These are phyloP conservation scores for Mobula hypostoma DNA, from an alignment of 2,113 vertebrate genomes.

Conservation along the genomic window DNA sequence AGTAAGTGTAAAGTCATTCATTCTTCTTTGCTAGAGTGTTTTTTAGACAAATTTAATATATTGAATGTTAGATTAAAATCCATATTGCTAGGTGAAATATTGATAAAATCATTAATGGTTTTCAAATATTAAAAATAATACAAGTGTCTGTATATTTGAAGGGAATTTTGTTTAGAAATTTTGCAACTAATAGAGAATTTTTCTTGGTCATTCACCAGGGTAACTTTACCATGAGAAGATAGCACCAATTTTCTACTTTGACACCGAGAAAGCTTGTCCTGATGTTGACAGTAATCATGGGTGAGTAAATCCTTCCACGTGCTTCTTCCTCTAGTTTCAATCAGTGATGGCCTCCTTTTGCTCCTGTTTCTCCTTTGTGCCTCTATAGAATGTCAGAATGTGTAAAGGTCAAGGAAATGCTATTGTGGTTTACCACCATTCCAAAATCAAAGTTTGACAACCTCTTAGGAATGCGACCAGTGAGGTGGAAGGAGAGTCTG, in stretches of 20 bases:
- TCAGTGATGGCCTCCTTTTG: not conserved
- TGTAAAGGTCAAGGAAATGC: not conserved
- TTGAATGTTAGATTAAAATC: not conserved
- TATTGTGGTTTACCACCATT: not conserved
- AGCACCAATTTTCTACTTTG: not conserved
- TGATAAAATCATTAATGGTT: not conserved
- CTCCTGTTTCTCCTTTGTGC: too few relatives aligned
- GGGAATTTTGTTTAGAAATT: too few relatives aligned
- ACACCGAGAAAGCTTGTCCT: not conserved
- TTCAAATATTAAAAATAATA: not conserved
- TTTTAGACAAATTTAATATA: too few relatives aligned
- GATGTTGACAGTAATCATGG: slow-evolving; percentile 33
- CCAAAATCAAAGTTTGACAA: not conserved
- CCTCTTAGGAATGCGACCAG: too few relatives aligned
- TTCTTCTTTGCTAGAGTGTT: not conserved
- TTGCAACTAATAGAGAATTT: not conserved
- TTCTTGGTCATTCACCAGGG: not conserved
- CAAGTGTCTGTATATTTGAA: too few relatives aligned
- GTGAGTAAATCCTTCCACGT: not conserved
- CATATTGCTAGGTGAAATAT: not conserved
- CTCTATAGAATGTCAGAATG: not conserved
- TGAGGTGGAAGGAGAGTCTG: too few relatives aligned
- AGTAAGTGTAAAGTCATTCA: not conserved
- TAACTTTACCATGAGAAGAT: not conserved
- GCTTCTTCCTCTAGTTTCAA: not conserved